These are phyloP conservation scores for Zeugodacus cucurbitae DNA, from an alignment of 1,140 invertebrate genomes.

Conservation along the genomic window DNA sequence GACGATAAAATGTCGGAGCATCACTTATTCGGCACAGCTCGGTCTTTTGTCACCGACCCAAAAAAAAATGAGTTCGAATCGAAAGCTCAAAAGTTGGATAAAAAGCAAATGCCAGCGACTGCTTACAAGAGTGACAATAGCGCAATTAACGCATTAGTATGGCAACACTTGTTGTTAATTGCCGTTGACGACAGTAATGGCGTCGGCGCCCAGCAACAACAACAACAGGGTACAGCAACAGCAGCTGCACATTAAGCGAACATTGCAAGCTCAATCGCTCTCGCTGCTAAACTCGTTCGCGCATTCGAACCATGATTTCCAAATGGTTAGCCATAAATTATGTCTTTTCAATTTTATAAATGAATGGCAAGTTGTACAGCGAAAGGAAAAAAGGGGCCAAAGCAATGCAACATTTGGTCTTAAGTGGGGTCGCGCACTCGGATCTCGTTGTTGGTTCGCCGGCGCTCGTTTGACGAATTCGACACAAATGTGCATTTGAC, in stretches of 20 bases:
- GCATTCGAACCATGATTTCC: neutral
- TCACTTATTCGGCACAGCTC: neutral
- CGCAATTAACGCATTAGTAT: constrained; percentile 37
- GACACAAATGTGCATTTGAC: constrained; percentile 29
- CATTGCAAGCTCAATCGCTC: neutral
- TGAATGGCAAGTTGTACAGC: neutral
- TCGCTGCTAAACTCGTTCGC: neutral
- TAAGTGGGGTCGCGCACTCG: constrained; percentile 3
- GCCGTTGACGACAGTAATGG: constrained; percentile 12
- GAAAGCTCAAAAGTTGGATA: too few relatives aligned
- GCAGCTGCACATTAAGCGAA: neutral
- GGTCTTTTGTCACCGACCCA: neutral
- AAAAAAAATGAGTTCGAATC: too few relatives aligned
- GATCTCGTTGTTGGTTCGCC: neutral
- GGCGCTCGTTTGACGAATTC: neutral
- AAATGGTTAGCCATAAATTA: constrained; percentile 15
- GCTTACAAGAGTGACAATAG: constrained; percentile 27
- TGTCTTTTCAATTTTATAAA: constrained; percentile 18
- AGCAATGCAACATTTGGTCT: neutral
- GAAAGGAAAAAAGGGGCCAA: neutral
- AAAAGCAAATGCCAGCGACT: neutral
- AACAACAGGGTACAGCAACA: neutral
- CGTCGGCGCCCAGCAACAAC: neutral
- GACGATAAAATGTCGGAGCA: neutral
- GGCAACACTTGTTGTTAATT: constrained; percentile 36